Evolutionary conservation across 2,797 vertebrate species (phyloP), one percentile per base, ranked within the genome.

Genomic region (Huso huso): DNA sequence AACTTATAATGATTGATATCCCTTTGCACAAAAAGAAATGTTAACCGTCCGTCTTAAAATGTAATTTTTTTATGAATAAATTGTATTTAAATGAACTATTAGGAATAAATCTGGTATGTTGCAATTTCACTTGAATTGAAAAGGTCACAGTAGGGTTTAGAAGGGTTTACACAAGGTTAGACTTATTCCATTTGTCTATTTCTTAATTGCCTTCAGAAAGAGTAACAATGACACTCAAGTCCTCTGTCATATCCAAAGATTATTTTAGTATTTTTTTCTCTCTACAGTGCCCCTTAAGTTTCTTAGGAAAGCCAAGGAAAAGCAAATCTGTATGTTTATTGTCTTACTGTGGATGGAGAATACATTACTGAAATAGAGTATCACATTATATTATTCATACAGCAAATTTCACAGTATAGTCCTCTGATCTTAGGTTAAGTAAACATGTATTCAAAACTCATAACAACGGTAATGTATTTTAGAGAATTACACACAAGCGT

Each of bases 1-100:
- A 77, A 77, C 81, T 0, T 66, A 73, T 70, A 78, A 89, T 98
- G 95, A 98, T 97, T 98, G 95, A 98, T 98, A 92, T 88, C 88
- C 85, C 86, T 82, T 83, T 79, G 82, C 76, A 73, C 64, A 76
- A 85, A 90, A 92, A 83, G 87, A 89, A 92, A 93, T 85, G 88
- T 87, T 86, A 82, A 85, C 77, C 84, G 82, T 37, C 66, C 51
- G 70, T 79, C 81, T 74, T 75, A 75, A 72, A 71, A 77, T 74
- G 73, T 74, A 69, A 72, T 65, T 37, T 37, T 37, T 72, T 76
- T 77, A 80, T 78, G 80, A 81, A 86, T 86, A 82, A 77, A 66
- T 76, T 79, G 57, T 71, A 78, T 81, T 83, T 79, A 83, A 88
- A 87, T 85, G 76, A 75, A 77, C 70, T 59, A 75, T 74, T 72